Evolutionary conservation across 2,888 invertebrate species (phyloP).

Genomic region (Pterostichus niger): DNA sequence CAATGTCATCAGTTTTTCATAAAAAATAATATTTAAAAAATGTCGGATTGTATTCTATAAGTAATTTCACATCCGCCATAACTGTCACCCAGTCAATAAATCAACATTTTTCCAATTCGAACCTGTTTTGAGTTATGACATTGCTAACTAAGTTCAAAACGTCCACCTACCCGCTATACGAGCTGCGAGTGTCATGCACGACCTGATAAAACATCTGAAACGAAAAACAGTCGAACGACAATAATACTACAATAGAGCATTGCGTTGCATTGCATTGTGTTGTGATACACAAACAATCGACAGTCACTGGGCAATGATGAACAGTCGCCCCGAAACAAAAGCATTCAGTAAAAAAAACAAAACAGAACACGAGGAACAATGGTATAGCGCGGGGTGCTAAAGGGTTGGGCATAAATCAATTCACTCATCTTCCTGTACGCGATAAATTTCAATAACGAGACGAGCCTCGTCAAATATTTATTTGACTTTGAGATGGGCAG

Average conservation of each 20-base stretch:
- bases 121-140: constrained; percentile 1
- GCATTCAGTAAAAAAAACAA: constrained; percentile 55
- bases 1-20: no score
- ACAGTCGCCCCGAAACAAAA: constrained; percentile 55
- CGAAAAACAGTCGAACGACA: constrained; percentile 45
- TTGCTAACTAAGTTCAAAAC: constrained; percentile 28
- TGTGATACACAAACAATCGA: constrained; percentile 55
- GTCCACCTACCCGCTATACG: constrained; percentile 23
- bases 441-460: constrained; percentile 58
- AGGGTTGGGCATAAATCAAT: constrained; percentile 54
- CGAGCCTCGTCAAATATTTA: constrained; percentile 39
- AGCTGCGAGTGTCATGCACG: neutral
- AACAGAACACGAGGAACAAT: constrained; percentile 35
- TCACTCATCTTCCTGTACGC: constrained; percentile 41
- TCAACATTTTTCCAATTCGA: constrained; percentile 26
- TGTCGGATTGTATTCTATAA: no score
- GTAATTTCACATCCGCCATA: neutral
- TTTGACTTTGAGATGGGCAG: neutral
- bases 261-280: neutral
- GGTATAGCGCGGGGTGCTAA: constrained; percentile 8
- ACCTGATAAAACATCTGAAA: neutral
- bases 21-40: no score
- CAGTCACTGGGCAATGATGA: constrained; percentile 47
- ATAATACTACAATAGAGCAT: constrained; percentile 36
- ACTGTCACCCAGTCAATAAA: constrained; percentile 1